Evolutionary conservation across 1,140 invertebrate genomes (phyloP).

Genomic region (Zaprionus taronus): DNA sequence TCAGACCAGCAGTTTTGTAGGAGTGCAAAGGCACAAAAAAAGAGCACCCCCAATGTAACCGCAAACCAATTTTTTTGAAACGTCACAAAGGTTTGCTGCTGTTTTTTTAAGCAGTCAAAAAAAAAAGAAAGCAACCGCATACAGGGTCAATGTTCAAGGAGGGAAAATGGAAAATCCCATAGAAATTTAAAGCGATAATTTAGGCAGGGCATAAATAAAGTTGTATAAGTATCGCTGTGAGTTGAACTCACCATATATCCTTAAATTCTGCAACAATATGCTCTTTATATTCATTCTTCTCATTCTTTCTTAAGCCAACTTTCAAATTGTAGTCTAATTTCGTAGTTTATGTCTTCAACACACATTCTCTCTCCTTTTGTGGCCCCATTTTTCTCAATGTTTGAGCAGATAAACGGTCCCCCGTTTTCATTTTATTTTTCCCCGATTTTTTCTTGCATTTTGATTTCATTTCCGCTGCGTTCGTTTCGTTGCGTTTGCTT

Average conservation of each 20-base stretch:
- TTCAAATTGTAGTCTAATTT: not conserved
- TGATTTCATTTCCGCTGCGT: constrained; percentile 68
- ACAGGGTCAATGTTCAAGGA: constrained; percentile 3
- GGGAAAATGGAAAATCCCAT: constrained; percentile 33
- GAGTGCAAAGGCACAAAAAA: constrained; percentile 14
- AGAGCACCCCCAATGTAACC: constrained; percentile 41
- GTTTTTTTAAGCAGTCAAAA: not conserved
- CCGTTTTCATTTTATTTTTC: not conserved
- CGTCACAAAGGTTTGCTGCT: constrained; percentile 66
- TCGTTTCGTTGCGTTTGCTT: constrained; percentile 29
- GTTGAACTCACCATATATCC: no score
- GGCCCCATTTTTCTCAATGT: not conserved
- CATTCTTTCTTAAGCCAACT: not conserved
- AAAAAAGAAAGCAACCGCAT: not conserved
- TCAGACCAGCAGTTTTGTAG: constrained; percentile 6
- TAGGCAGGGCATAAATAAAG: no score
- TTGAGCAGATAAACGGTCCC: not conserved
- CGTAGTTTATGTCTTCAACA: constrained; percentile 19
- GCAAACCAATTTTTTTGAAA: constrained; percentile 65
- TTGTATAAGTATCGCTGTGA: no score
- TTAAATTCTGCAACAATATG: no score
- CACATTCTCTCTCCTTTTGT: constrained; percentile 14
- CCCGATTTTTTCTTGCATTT: constrained; percentile 54
- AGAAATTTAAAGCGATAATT: constrained; percentile 12
- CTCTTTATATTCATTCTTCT: no score